Conservation (phyloP, 1,140 invertebrate species). For the Trinorchestia longiramus region DNA sequence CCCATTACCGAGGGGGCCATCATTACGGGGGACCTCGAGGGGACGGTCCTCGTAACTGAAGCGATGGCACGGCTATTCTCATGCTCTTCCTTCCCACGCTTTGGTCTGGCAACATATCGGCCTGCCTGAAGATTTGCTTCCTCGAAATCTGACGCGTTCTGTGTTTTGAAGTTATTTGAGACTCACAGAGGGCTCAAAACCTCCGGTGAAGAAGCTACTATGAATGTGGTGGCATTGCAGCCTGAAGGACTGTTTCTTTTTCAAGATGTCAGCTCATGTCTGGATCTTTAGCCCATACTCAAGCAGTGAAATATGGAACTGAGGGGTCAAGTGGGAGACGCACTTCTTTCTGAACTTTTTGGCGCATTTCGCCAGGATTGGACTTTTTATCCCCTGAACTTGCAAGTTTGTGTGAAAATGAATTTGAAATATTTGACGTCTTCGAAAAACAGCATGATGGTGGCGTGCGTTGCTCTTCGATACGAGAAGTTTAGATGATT, state of each 20-base stretch:
- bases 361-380: neutral
- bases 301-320: neutral
- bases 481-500: neutral
- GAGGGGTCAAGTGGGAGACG: neutral
- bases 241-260: neutral
- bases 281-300: neutral
- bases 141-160: too few species aligned
- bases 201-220: neutral
- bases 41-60: neutral
- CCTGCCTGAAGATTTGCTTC: neutral
- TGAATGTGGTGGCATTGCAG: neutral
- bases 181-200: neutral
- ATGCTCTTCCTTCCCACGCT: neutral
- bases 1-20: slow-evolving; percentile 59
- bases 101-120: neutral
- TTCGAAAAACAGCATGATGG: neutral
- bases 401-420: neutral
- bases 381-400: neutral
- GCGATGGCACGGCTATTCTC: neutral
- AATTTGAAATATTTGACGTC: neutral
- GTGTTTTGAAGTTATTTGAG: neutral
- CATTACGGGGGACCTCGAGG: slow-evolving; percentile 59
- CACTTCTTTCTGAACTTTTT: too few species aligned
- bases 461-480: neutral
- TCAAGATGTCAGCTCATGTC: neutral